A percentile compares a stretch with the other conserved stretches of the same genome.
phyloP scores from a whole-genome alignment of 1,140 invertebrate species.

The Daktulosphaira vitifoliae region DNA sequence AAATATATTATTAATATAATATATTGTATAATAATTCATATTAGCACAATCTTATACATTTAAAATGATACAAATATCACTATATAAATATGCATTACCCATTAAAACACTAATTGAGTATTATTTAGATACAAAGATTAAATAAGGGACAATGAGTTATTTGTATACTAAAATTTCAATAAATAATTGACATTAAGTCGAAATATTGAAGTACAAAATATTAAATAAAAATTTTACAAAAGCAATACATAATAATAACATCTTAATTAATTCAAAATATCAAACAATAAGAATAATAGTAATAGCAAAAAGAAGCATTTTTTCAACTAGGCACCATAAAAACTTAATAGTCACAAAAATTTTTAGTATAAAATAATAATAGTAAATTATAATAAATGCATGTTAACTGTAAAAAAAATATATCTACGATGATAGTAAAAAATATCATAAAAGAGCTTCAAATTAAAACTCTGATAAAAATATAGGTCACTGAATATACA shows the following conservation, averaged over 20 bases:
- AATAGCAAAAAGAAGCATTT: slow-evolving; percentile 30
- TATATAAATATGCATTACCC: too few species aligned
- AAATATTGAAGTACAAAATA: slow-evolving; percentile 6
- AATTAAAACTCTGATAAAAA: slow-evolving; percentile 4
- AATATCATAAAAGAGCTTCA: slow-evolving; percentile 16
- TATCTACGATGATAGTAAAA: slow-evolving; percentile 11
- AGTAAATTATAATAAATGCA: slow-evolving; percentile 31
- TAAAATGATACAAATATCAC: too few species aligned
- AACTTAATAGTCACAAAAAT: slow-evolving; percentile 28
- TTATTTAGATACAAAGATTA: too few species aligned
- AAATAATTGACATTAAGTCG: neutral
- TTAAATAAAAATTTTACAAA: neutral
- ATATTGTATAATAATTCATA: too few species aligned
- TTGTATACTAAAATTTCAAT: slow-evolving; percentile 7
- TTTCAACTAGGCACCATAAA: slow-evolving; percentile 29
- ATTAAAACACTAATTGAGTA: too few species aligned
- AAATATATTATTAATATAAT: too few species aligned
- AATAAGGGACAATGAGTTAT: neutral
- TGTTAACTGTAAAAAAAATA: slow-evolving; percentile 19
- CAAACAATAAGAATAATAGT: slow-evolving; percentile 14
- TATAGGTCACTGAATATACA: neutral
- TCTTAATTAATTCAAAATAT: slow-evolving; percentile 10
- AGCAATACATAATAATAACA: too few species aligned
- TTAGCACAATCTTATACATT: too few species aligned
- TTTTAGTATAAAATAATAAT: slow-evolving; percentile 20